Percentiles rank a stretch among this genome's conserved stretches.
Conservation (phyloP, 2,113 vertebrate species). For the Chascanopsetta lugubris region DNA sequence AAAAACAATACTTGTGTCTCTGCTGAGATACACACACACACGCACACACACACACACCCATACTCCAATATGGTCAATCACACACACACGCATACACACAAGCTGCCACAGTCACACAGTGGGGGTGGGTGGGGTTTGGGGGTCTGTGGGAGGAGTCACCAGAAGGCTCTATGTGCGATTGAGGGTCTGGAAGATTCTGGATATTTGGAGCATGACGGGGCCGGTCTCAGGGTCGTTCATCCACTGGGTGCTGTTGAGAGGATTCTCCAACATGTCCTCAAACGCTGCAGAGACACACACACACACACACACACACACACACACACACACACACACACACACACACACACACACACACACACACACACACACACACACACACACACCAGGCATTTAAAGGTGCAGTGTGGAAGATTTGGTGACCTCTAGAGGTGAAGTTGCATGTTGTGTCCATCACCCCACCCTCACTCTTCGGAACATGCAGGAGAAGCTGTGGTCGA, state of each 20-base stretch:
- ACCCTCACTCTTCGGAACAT: no score
- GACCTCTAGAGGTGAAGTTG: no score
- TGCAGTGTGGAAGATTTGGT: no score
- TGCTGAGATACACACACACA: constrained; percentile 24
- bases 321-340: no score
- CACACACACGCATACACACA: constrained; percentile 10
- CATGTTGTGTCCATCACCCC: no score
- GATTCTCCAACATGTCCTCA: constrained; percentile 99
- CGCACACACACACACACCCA: constrained; percentile 25
- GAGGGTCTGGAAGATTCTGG: constrained; percentile 98
- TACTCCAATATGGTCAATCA: constrained; percentile 33
- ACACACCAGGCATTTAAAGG: no score
- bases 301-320: no score
- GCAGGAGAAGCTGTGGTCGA: no score
- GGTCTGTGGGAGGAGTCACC: no score
- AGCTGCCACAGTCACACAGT: constrained; percentile 63
- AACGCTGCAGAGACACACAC: constrained; percentile 69
- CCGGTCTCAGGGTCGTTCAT: constrained; percentile 99
- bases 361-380: no score
- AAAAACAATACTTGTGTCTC: constrained; percentile 66
- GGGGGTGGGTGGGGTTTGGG: no score
- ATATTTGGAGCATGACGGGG: constrained; percentile 99
- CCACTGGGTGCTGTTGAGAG: constrained; percentile 99
- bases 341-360: no score
- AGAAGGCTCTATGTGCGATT: constrained; percentile 89